These are phyloP conservation scores for Physocephala rufipes DNA, from an alignment of 2,888 invertebrate genomes.

Conservation along the genomic window DNA sequence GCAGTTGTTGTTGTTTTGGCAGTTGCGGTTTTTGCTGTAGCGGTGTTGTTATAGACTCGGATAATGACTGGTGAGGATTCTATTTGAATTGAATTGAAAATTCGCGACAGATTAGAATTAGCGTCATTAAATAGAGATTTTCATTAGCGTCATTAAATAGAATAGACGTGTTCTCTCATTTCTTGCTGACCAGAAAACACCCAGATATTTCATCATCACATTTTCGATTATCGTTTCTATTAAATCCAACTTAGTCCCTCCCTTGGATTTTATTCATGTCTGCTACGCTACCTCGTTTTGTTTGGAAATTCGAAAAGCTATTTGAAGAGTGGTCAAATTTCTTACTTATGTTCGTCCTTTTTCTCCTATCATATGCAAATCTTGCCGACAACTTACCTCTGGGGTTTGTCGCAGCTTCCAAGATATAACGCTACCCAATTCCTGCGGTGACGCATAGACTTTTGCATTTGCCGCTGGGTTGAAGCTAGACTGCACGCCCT, in stretches of 20 bases:
- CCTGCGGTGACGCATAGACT: conserved; percentile 89
- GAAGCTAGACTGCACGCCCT: conserved; percentile 83
- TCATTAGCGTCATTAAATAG: conserved; percentile 48
- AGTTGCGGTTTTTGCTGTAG: conserved; percentile 42
- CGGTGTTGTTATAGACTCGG: conserved; percentile 53
- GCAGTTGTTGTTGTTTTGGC: conserved; percentile 36
- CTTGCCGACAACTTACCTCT: conserved; percentile 50
- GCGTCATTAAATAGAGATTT: conserved; percentile 41
- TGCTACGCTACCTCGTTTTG: too few species aligned
- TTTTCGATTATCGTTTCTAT: too few species aligned
- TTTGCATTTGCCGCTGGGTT: conserved; percentile 86
- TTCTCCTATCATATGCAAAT: not conserved
- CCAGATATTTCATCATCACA: too few species aligned
- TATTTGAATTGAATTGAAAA: conserved; percentile 37
- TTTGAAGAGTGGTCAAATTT: too few species aligned
- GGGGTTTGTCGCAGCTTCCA: conserved; percentile 68
- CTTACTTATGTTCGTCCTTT: not conserved
- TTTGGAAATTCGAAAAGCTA: too few species aligned
- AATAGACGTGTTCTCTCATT: not conserved
- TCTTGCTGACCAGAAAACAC: too few species aligned
- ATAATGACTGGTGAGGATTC: conserved; percentile 43
- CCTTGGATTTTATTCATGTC: too few species aligned
- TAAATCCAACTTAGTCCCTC: too few species aligned
- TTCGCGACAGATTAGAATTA: conserved; percentile 16
- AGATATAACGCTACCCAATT: conserved; percentile 77